phyloP scores from a whole-genome alignment of 1,140 invertebrate species.

The Drosophila pseudoobscura region DNA sequence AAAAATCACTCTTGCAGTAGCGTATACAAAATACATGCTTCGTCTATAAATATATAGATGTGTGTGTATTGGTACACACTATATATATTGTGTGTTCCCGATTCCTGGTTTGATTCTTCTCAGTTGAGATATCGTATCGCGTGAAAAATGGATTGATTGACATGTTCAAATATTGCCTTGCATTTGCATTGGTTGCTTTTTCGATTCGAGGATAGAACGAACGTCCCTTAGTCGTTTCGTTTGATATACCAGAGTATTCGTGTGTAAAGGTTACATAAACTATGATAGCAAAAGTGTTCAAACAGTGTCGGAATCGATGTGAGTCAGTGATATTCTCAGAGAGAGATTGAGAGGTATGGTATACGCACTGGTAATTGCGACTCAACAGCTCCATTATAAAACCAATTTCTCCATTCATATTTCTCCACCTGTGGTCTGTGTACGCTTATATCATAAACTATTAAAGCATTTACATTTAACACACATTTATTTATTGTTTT shows the following conservation, averaged over 20 bases:
- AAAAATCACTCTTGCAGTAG: constrained; percentile 82
- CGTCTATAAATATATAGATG: constrained; percentile 54
- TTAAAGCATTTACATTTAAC: constrained; percentile 74
- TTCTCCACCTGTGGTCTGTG: constrained; percentile 36
- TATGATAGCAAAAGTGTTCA: constrained; percentile 51
- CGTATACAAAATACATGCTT: constrained; percentile 80
- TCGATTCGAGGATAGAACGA: constrained; percentile 10
- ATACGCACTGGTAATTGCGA: constrained; percentile 51
- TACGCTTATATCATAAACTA: constrained; percentile 57
- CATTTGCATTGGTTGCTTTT: constrained; percentile 40
- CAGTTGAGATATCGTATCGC: constrained; percentile 46
- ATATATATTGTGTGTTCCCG: constrained; percentile 45
- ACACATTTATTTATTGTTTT: constrained; percentile 69
- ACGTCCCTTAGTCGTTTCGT: constrained; percentile 34
- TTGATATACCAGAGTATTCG: constrained; percentile 45
- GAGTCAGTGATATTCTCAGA: constrained; percentile 31
- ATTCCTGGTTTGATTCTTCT: constrained; percentile 49
- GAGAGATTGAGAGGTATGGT: constrained; percentile 16
- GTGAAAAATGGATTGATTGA: constrained; percentile 44
- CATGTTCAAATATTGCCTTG: constrained; percentile 54
- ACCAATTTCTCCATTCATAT: constrained; percentile 43
- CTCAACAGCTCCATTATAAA: constrained; percentile 80
- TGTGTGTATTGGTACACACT: constrained; percentile 24
- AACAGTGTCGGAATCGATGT: constrained; percentile 47
- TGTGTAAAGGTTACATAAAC: constrained; percentile 27